A percentile compares a stretch with the other conserved stretches of the same genome.
Conservation (phyloP, 1,140 invertebrate genomes). For the Ptiloglossa arizonensis region DNA sequence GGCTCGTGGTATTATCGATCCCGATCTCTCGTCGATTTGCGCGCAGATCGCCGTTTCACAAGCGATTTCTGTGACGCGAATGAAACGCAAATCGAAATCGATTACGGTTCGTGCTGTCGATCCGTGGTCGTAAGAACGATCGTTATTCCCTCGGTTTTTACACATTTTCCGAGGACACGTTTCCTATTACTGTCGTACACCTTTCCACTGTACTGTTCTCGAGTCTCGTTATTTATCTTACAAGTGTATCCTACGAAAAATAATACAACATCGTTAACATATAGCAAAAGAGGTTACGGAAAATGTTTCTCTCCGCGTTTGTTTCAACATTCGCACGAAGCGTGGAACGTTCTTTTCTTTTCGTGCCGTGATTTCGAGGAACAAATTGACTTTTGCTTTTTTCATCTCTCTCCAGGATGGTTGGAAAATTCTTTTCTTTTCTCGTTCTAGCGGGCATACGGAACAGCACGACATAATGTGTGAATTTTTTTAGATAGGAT, state of each 20-base stretch:
- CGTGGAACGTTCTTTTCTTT: too few relatives aligned
- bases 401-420: too few relatives aligned
- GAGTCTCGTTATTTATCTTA: neutral
- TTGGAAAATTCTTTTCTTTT: too few relatives aligned
- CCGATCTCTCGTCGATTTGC: slow-evolving; percentile 19
- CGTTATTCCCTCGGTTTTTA: neutral
- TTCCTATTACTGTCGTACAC: neutral
- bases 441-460: too few relatives aligned
- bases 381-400: too few relatives aligned
- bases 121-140: neutral
- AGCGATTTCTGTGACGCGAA: slow-evolving; percentile 11
- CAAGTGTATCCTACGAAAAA: neutral
- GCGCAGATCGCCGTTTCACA: slow-evolving; percentile 17
- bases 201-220: neutral
- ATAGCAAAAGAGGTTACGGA: too few relatives aligned
- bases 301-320: too few relatives aligned
- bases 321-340: too few relatives aligned
- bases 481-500: too few relatives aligned
- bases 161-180: slow-evolving; percentile 12
- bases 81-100: neutral
- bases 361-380: too few relatives aligned
- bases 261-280: too few relatives aligned
- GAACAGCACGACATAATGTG: too few relatives aligned
- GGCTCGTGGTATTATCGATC: neutral
- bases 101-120: neutral